phyloP scores from a whole-genome alignment of 2,797 vertebrate species.

The Acipenser ruthenus region DNA sequence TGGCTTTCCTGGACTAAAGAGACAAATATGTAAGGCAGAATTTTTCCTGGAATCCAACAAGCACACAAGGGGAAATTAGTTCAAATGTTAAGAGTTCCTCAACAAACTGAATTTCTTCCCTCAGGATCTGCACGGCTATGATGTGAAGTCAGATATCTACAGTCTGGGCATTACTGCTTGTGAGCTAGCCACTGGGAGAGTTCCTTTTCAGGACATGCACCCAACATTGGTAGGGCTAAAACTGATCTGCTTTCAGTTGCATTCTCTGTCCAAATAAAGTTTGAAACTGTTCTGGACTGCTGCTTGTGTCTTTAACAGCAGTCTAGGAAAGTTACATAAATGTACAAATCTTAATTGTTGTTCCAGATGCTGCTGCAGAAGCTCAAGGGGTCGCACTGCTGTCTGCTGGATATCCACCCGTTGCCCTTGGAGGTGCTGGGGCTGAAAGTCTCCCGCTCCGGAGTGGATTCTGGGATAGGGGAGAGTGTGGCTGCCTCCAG shows the following conservation, averaged over 20 bases:
- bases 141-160: slow-evolving; percentile 96
- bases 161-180: slow-evolving; percentile 91
- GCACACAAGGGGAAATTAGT: no score
- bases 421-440: slow-evolving; percentile 75
- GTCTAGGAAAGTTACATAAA: no score
- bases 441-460: slow-evolving; percentile 84
- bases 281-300: background rate
- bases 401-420: slow-evolving; percentile 69
- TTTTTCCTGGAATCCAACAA: no score
- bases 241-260: background rate
- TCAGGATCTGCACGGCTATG: slow-evolving; percentile 91
- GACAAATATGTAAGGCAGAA: no score
- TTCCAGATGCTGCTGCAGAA: slow-evolving; percentile 92
- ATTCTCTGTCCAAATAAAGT: background rate
- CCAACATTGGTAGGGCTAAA: slow-evolving; percentile 76
- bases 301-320: no score
- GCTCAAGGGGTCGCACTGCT: slow-evolving; percentile 80
- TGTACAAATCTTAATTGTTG: background rate
- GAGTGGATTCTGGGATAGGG: slow-evolving; percentile 89
- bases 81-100: no score
- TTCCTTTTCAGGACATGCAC: slow-evolving; percentile 91
- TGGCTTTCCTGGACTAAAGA: background rate
- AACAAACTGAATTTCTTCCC: slow-evolving; percentile 17
- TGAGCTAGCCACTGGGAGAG: slow-evolving; percentile 87
- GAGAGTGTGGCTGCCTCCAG: slow-evolving; percentile 77